Percentiles rank a stretch among this genome's conserved stretches.
phyloP scores from a whole-genome alignment of 1,140 invertebrate species.

The Macrosteles quadrilineatus region DNA sequence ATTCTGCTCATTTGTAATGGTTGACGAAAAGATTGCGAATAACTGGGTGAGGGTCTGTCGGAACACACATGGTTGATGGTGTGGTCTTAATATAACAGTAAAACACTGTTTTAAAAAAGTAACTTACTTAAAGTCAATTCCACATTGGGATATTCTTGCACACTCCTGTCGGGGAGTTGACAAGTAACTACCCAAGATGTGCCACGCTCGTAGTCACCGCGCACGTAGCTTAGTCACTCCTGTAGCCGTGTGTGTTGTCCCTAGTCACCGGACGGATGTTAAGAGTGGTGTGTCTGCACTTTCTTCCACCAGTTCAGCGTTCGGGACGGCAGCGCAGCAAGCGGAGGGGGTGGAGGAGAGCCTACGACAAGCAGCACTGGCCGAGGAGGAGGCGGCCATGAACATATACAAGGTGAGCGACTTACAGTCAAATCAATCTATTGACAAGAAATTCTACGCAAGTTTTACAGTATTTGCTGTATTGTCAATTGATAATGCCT shows the following conservation, averaged over 20 bases:
- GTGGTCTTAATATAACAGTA: too few species aligned
- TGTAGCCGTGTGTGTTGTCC: slow-evolving; percentile 39
- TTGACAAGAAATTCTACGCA: slow-evolving; percentile 3
- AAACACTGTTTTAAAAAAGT: too few species aligned
- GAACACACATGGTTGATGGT: too few species aligned
- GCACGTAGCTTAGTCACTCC: neutral
- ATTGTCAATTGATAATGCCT: neutral
- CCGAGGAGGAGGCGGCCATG: slow-evolving; percentile 93
- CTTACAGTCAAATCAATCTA: slow-evolving; percentile 15
- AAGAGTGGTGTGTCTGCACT: slow-evolving; percentile 87
- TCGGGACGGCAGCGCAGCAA: slow-evolving; percentile 71
- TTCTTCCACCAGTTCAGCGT: slow-evolving; percentile 83
- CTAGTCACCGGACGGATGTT: slow-evolving; percentile 82
- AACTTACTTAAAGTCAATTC: too few species aligned
- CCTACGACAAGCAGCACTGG: slow-evolving; percentile 81
- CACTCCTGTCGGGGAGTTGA: too few species aligned
- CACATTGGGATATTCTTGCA: too few species aligned
- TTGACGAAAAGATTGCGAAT: too few species aligned
- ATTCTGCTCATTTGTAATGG: too few species aligned
- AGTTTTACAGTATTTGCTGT: too few species aligned
- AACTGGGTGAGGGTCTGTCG: too few species aligned
- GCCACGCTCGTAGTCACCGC: too few species aligned
- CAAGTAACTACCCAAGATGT: too few species aligned
- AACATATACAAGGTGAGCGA: slow-evolving; percentile 88
- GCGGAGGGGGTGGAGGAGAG: slow-evolving; percentile 79